Evolutionary conservation across 2,888 invertebrate species (phyloP), one percentile per base, ranked within the genome.

Genomic region (Orchesella flavescens): DNA sequence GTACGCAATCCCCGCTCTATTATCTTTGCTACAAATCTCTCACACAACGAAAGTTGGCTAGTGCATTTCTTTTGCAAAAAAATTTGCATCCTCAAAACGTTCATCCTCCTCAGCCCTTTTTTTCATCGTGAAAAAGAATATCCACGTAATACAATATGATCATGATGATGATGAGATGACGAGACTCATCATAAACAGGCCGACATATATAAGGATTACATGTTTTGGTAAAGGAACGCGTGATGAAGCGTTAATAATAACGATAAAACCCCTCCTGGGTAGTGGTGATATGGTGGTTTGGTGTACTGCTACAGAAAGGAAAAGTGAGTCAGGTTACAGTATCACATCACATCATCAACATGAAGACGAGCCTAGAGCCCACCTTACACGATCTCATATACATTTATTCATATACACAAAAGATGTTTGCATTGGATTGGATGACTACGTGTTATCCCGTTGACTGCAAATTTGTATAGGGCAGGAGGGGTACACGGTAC

Each of bases 251-350:
- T 72, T 72, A 72, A 69, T 34, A 59, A 34, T 43, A 59, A 72
- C 44, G 59, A 57, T 66, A 69, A 69, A 72, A 59, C 55, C 72
- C 72, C 72, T 72, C 72, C 72, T 72, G 72, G 72, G 72, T 72
- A 72, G 57, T 59, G 55, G 53, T 24, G 34, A 34, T 34, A n/a
- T 34, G 34, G 34, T 69, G 69, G 49, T 69, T 7, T 69, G 43
- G 34, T 17, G 12, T 17, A 59, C 65, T 13, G 19, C 66, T 66
- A 46, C 19, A 69, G 72, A 59, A 72, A 59, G 59, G 44, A 72
- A 72, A 72, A 72, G 72, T 72, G 57, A 69, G 44, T 15, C 57
- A 59, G 72, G 34, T 44, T 59, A 57, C 15, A n/a, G 10, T 3
- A 13, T 49, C 10, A 9, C 49, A 46, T 44, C 24, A 34, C 24